Conservation (phyloP, 2,797 vertebrate species). For the Tapirus indicus region DNA sequence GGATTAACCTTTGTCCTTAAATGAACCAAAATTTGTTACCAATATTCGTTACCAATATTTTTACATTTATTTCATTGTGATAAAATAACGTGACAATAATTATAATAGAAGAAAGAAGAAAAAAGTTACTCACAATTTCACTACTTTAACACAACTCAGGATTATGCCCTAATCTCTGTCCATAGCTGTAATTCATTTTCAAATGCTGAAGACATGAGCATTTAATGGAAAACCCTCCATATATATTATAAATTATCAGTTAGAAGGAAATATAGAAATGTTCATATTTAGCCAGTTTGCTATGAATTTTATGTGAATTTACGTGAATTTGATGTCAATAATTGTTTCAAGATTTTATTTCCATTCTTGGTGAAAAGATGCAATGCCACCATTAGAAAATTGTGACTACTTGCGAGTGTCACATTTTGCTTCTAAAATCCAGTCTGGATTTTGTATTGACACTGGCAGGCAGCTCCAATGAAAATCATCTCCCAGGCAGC, state of each 20-base stretch:
- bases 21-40: neutral
- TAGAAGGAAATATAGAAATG: constrained; percentile 28
- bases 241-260: neutral
- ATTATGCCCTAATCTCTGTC: neutral
- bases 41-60: neutral
- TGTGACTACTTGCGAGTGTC: constrained; percentile 51
- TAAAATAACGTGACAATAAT: neutral
- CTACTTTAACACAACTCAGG: neutral
- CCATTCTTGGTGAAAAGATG: constrained; percentile 3
- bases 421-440: constrained; percentile 50
- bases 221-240: neutral
- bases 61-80: neutral
- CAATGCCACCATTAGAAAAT: constrained; percentile 39
- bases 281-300: neutral
- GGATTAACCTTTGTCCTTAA: neutral
- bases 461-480: constrained; percentile 71
- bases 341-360: constrained; percentile 51
- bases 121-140: neutral
- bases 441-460: constrained; percentile 47
- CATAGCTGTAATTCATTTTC: constrained; percentile 17
- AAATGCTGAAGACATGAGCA: neutral
- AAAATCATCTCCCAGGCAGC: constrained; percentile 69
- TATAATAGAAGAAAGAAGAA: neutral
- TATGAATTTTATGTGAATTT: neutral
- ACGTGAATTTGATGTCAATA: constrained; percentile 37